Evolutionary conservation across 2,797 vertebrate species (phyloP).

Genomic region (Sebastes matsubarae): DNA sequence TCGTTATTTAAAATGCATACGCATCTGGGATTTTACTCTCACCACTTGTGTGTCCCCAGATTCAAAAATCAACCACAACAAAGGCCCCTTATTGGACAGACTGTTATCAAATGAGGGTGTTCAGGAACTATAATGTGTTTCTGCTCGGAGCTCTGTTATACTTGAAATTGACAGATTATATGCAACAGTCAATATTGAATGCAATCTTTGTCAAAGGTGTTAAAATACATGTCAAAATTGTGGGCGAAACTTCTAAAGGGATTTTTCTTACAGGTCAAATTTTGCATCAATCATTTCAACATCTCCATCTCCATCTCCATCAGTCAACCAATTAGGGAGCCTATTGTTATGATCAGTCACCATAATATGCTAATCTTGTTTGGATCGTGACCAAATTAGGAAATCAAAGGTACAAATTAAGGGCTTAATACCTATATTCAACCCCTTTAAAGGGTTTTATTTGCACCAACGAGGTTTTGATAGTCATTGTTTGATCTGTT

Average conservation of each 20-base stretch:
- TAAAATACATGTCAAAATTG: neutral
- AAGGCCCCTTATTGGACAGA: neutral
- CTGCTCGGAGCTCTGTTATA: neutral
- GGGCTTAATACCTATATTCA: conserved; percentile 4
- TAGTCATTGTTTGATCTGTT: conserved; percentile 69
- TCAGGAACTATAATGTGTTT: neutral
- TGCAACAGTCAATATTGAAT: neutral
- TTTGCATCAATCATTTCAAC: neutral
- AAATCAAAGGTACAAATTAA: conserved; percentile 44
- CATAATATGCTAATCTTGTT: neutral
- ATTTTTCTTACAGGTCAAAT: neutral
- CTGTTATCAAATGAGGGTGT: neutral
- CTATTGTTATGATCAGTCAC: neutral
- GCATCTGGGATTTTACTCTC: neutral
- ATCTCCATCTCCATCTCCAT: neutral
- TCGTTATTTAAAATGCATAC: neutral
- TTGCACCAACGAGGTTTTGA: conserved; percentile 44
- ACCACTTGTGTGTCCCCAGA: neutral
- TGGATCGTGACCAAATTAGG: neutral
- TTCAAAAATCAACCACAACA: neutral
- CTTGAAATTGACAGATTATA: neutral
- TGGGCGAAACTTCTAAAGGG: neutral
- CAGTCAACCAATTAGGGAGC: neutral
- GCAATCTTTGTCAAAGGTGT: neutral
- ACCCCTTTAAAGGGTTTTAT: conserved; percentile 26